These are phyloP conservation scores for Manis crassicaudata DNA, from an alignment of 2,797 vertebrate species.

Conservation along the genomic window DNA sequence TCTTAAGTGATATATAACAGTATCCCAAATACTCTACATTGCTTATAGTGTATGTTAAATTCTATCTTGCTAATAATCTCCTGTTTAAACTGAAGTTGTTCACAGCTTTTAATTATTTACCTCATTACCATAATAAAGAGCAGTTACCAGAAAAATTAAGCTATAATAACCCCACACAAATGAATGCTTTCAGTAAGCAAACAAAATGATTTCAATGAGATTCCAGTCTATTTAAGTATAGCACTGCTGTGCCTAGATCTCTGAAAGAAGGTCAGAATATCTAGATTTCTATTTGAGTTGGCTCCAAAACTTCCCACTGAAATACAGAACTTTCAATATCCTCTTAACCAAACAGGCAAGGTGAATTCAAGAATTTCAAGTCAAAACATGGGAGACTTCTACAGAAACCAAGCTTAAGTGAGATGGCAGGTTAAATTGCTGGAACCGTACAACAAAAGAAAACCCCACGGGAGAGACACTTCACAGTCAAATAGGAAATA, in stretches of 20 bases:
- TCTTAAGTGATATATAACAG: slow-evolving; percentile 27
- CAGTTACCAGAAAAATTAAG: background rate
- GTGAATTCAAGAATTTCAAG: background rate
- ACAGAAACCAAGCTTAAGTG: slow-evolving; percentile 29
- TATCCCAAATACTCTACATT: background rate
- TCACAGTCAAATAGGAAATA: slow-evolving; percentile 58
- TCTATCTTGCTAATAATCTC: background rate
- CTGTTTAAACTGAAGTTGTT: background rate
- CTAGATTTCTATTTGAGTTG: slow-evolving; percentile 25
- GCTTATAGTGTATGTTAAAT: background rate
- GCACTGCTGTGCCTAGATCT: background rate
- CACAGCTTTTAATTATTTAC: slow-evolving; percentile 3
- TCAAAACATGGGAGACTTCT: background rate
- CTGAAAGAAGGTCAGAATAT: slow-evolving; percentile 7
- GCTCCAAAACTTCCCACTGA: background rate
- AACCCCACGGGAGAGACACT: slow-evolving; percentile 14
- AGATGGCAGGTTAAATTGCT: slow-evolving; percentile 38
- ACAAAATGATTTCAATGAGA: background rate
- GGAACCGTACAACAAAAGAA: slow-evolving; percentile 9
- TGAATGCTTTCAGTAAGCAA: background rate
- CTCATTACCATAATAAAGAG: background rate
- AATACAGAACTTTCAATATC: background rate
- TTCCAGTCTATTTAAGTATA: background rate
- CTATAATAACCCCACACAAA: background rate
- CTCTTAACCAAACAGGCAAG: background rate